These are phyloP conservation scores for Paraescarpia echinospica DNA, from an alignment of 1,140 invertebrate species.

Conservation along the genomic window DNA sequence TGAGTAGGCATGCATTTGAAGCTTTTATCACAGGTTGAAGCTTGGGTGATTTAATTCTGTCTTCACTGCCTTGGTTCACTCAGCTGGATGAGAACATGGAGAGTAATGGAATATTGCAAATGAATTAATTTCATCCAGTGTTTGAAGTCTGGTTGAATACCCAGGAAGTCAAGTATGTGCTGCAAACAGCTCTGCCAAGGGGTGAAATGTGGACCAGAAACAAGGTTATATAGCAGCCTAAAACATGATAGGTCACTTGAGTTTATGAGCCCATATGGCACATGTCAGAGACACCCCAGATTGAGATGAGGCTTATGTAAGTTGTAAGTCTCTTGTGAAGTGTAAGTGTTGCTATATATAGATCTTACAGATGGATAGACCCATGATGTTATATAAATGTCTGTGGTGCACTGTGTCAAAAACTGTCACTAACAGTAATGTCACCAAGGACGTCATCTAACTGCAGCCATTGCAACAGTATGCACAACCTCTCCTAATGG, in stretches of 20 bases:
- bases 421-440: background rate
- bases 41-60: background rate
- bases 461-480: background rate
- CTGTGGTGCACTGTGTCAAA: background rate
- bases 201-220: background rate
- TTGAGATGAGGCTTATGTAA: background rate
- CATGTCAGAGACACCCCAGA: background rate
- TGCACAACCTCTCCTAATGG: background rate
- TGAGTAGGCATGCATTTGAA: background rate
- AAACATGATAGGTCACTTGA: background rate
- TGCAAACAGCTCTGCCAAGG: background rate
- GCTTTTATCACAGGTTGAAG: background rate
- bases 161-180: background rate
- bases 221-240: background rate
- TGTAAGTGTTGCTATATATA: background rate
- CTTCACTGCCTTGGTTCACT: background rate
- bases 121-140: background rate
- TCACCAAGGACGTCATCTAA: background rate
- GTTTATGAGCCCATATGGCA: background rate
- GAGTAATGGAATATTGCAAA: background rate
- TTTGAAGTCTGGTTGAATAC: background rate
- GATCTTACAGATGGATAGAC: background rate
- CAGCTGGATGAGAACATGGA: background rate
- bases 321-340: background rate
- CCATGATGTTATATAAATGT: background rate